phyloP scores from a whole-genome alignment of 2,113 vertebrate genomes.

The Pedetes capensis region DNA sequence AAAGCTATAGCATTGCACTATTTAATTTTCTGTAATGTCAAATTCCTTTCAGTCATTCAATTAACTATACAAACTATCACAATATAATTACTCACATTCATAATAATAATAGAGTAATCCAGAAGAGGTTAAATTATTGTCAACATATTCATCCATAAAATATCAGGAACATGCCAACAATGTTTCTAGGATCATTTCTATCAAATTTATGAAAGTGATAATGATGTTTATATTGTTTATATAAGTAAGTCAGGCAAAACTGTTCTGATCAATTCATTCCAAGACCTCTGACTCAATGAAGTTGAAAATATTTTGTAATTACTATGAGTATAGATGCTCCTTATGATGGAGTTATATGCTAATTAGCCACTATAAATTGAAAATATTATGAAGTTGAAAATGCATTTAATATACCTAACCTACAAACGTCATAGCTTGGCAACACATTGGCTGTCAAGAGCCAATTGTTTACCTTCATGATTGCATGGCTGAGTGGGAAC shows the following conservation, averaged over 20 bases:
- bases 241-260: not conserved
- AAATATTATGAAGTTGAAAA: not conserved
- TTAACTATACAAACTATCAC: not conserved
- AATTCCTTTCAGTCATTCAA: constrained; percentile 16
- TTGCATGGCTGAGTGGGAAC: not conserved
- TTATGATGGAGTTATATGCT: not conserved
- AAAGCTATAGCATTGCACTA: not conserved
- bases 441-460: no score
- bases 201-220: not conserved
- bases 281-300: not conserved
- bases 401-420: no score
- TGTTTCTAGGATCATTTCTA: not conserved
- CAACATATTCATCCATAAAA: not conserved
- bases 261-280: not conserved
- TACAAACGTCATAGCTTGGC: not conserved
- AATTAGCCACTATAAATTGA: not conserved
- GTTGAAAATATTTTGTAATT: not conserved
- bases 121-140: not conserved
- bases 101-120: not conserved
- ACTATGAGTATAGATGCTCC: not conserved
- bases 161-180: not conserved
- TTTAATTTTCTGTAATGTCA: not conserved
- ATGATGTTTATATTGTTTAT: not conserved
- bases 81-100: not conserved
- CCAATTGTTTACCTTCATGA: not conserved